A percentile compares a stretch with the other conserved stretches of the same genome.
These are phyloP conservation scores for Pogonocherus hispidulus DNA, from an alignment of 2,888 invertebrate species.

Conservation along the genomic window DNA sequence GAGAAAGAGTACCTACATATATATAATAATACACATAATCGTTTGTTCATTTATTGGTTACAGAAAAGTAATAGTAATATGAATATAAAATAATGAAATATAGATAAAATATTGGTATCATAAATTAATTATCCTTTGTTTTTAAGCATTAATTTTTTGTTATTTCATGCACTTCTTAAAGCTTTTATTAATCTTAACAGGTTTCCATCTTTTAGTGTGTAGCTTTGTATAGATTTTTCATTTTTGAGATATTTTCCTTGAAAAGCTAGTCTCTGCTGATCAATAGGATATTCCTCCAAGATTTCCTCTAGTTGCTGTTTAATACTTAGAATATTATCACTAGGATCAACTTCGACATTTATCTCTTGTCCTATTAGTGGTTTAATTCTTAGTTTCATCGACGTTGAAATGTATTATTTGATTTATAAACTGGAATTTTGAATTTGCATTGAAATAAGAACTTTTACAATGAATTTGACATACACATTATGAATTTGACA, in stretches of 20 bases:
- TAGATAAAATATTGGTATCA: background rate
- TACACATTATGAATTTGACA: slow-evolving; percentile 5
- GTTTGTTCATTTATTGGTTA: background rate
- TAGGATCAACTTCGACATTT: slow-evolving; percentile 46
- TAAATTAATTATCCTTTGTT: background rate
- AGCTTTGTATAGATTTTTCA: slow-evolving; percentile 49
- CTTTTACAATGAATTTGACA: slow-evolving; percentile 1
- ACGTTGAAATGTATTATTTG: background rate
- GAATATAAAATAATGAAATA: slow-evolving; percentile 14
- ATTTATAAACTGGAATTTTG: slow-evolving; percentile 15
- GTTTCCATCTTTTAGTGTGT: slow-evolving; percentile 49
- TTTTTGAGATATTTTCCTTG: slow-evolving; percentile 47
- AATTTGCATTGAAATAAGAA: background rate
- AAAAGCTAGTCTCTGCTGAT: slow-evolving; percentile 49
- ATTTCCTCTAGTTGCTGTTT: slow-evolving; percentile 45
- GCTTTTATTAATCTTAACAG: slow-evolving; percentile 49
- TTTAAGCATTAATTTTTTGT: background rate
- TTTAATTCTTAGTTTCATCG: slow-evolving; percentile 43
- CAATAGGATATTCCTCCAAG: slow-evolving; percentile 43
- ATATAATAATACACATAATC: no score
- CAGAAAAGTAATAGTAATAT: slow-evolving; percentile 3
- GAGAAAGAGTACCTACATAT: no score
- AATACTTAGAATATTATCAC: slow-evolving; percentile 41
- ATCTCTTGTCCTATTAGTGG: slow-evolving; percentile 45
- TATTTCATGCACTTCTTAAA: slow-evolving; percentile 44